Evolutionary conservation across 1,140 invertebrate genomes (phyloP).

Genomic region (Atta texana): DNA sequence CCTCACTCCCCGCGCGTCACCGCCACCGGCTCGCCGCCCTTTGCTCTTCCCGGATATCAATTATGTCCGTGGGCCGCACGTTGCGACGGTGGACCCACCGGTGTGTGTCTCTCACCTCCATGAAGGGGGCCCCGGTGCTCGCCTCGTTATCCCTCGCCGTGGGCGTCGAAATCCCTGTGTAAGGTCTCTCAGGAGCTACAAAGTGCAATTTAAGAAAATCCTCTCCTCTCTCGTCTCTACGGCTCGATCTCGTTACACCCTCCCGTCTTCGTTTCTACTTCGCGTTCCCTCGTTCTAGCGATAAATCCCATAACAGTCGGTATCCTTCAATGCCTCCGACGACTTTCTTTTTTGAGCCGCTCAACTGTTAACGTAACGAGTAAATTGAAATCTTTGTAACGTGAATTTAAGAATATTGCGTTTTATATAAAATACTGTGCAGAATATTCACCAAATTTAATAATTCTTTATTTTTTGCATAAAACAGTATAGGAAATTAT

Average conservation of each 20-base stretch:
- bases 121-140: constrained; percentile 58
- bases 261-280: constrained; percentile 48
- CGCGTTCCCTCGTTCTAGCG: constrained; percentile 58
- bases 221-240: constrained; percentile 59
- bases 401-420: background rate
- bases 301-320: constrained; percentile 66
- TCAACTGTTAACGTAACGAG: constrained; percentile 12
- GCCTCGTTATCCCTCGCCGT: constrained; percentile 82
- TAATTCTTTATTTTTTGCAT: constrained; percentile 2
- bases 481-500: too few relatives aligned
- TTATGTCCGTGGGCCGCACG: constrained; percentile 78
- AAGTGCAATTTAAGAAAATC: constrained; percentile 82
- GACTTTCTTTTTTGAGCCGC: background rate
- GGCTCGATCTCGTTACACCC: constrained; percentile 36
- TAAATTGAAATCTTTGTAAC: constrained; percentile 9
- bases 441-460: background rate
- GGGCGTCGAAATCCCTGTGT: constrained; percentile 80
- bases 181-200: constrained; percentile 81
- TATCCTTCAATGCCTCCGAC: constrained; percentile 31
- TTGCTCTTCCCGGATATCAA: constrained; percentile 81
- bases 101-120: constrained; percentile 76
- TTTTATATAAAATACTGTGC: background rate
- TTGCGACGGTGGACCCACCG: constrained; percentile 76
- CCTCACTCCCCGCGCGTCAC: constrained; percentile 46
- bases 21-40: constrained; percentile 69